Evolutionary conservation across 2,113 vertebrate species (phyloP).

Genomic region (Festucalex cinctus): DNA sequence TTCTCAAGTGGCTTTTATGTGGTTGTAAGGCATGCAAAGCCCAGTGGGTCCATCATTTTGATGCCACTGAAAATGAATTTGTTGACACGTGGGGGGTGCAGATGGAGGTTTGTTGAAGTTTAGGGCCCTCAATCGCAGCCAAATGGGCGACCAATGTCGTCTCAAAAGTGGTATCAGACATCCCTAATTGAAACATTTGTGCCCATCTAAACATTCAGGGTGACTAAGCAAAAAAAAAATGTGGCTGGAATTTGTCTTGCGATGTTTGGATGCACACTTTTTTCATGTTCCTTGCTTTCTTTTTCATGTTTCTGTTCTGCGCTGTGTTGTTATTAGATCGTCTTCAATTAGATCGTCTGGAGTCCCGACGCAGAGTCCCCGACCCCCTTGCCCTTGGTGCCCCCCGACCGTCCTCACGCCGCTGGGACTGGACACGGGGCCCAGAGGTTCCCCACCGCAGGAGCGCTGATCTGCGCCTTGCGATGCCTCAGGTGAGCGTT

Average conservation of each 20-base stretch:
- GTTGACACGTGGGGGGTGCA: too few relatives aligned
- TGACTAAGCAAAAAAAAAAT: too few relatives aligned
- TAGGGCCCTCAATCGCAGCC: too few relatives aligned
- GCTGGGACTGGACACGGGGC: conserved; percentile 77
- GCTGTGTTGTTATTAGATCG: background rate
- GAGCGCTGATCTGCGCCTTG: conserved; percentile 84
- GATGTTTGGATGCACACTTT: background rate
- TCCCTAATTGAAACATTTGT: too few relatives aligned
- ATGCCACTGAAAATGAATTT: too few relatives aligned
- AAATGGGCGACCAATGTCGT: too few relatives aligned
- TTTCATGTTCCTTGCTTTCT: background rate
- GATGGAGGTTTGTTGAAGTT: too few relatives aligned
- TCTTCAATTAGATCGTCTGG: background rate
- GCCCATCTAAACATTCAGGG: background rate
- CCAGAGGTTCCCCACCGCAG: conserved; percentile 80
- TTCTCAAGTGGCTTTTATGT: too few relatives aligned
- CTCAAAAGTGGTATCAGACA: too few relatives aligned
- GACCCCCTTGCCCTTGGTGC: conserved; percentile 5
- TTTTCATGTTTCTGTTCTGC: background rate
- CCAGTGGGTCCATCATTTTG: too few relatives aligned
- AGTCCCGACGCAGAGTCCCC: conserved; percentile 15
- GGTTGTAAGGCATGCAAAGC: too few relatives aligned
- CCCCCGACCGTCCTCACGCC: conserved; percentile 65
- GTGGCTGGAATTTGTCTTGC: too few relatives aligned
- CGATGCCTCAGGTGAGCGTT: conserved; percentile 95